Base-by-base conservation (phyloP, 1,140 invertebrate genomes). In the Drosophila pruinosa region DNA sequence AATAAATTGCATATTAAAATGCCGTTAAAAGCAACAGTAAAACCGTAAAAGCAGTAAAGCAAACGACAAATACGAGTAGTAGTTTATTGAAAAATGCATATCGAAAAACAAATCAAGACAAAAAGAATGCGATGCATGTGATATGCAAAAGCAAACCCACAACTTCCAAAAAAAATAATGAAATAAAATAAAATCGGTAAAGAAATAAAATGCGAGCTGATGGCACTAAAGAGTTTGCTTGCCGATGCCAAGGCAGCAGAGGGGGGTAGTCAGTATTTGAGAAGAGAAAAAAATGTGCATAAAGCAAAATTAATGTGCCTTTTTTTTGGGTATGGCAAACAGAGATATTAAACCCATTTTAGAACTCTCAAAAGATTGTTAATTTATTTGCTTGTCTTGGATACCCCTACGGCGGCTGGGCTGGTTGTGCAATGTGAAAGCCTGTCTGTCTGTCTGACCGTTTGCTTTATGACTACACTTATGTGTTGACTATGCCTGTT, bases 401-500 rank as follows among this genome's bases (percentile, higher is more conserved):
- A 28, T 63, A 53, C 67, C 58, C 58, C 59, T 71, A 38, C 6
- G 10, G 24, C 14, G 21, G 54, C n/a, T 43, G 36, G 21, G 34
- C 15, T n/a, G n/a, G n/a, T n/a, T 24, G 22, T 59, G 21, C 17
- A 6, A 50, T 57, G 39, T 47, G 43, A 70, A 47, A 26, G 59
- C 19, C 74, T 58, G 54, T 3, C 7, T 68, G 63, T 28, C n/a
- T n/a, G n/a, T n/a, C n/a, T 56, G 75, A 41, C 72, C 75, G 61
- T 72, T 71, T 71, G 72, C 56, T 72, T 79, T 72, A 67, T 75
- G 77, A 38, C 72, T 79, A 47, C 76, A 79, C 65, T 80, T 79
- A 38, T 61, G 67, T 65, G 67, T 65, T 67, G 36, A 61, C 54
- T 45, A 50, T 52, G 52, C 39, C 56, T 36, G 34, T 17, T 28